Percentiles rank a stretch among this genome's conserved stretches.
Evolutionary conservation across 2,888 invertebrate species (phyloP).

Genomic region (Leptarthrus brevirostris): DNA sequence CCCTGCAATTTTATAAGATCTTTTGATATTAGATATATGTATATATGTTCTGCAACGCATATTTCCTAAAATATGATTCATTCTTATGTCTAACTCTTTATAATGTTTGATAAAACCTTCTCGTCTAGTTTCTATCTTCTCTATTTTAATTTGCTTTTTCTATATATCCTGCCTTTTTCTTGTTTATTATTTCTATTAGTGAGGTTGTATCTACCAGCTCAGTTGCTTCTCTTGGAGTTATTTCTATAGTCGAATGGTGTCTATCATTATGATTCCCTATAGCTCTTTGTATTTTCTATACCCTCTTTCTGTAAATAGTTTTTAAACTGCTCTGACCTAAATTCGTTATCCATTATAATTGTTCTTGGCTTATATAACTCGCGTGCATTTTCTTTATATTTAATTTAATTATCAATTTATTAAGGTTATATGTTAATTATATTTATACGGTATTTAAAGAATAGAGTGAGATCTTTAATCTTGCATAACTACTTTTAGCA

Average conservation of each 20-base stretch:
- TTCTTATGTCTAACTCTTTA: background rate
- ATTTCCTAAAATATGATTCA: too few relatives aligned
- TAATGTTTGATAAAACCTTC: slow-evolving; percentile 4
- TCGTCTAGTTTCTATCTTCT: background rate
- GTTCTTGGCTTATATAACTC: too few relatives aligned
- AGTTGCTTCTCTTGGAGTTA: background rate
- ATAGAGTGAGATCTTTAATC: too few relatives aligned
- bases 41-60: too few relatives aligned
- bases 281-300: background rate
- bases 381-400: too few relatives aligned
- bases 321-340: background rate
- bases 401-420: too few relatives aligned
- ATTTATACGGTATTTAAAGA: too few relatives aligned
- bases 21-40: background rate
- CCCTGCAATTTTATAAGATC: slow-evolving; percentile 1
- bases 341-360: background rate
- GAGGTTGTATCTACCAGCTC: too few relatives aligned
- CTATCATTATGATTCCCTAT: background rate
- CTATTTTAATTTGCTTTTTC: background rate
- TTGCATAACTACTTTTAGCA: too few relatives aligned
- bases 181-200: background rate
- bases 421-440: too few relatives aligned
- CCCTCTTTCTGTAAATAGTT: background rate
- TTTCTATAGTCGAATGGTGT: background rate
- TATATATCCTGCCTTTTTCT: background rate